Conservation (phyloP, 2,888 invertebrate genomes). For the Eilema griseolum region DNA sequence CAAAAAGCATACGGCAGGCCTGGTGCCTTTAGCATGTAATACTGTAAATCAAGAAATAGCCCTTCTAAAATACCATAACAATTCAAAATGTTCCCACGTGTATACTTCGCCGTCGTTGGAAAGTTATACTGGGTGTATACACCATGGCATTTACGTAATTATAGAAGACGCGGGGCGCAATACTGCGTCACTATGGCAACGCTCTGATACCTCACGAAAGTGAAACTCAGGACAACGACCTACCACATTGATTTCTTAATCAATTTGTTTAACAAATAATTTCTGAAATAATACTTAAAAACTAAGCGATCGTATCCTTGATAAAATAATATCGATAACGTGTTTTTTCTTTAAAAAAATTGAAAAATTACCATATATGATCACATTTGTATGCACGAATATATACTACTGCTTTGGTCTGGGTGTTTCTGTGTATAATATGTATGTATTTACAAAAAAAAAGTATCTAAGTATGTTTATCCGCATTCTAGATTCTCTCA, state of each 20-base stretch:
- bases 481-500: too few relatives aligned
- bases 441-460: too few relatives aligned
- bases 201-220: conserved; percentile 75
- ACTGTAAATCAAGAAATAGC: background rate
- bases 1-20: background rate
- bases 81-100: background rate
- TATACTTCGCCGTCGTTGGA: conserved; percentile 54
- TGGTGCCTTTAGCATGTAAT: too few relatives aligned
- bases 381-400: too few relatives aligned
- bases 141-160: conserved; percentile 69
- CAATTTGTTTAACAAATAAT: conserved; percentile 4
- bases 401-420: too few relatives aligned
- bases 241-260: conserved; percentile 24
- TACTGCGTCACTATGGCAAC: conserved; percentile 67
- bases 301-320: conserved; percentile 10
- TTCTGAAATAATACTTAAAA: background rate
- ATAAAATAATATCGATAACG: background rate
- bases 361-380: too few relatives aligned
- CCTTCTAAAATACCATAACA: background rate
- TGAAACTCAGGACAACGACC: conserved; percentile 70
- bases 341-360: background rate
- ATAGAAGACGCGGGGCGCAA: conserved; percentile 62
- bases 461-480: too few relatives aligned
- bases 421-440: too few relatives aligned
- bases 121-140: conserved; percentile 66